Evolutionary conservation across 2,113 vertebrate genomes (phyloP).

Genomic region (Argyrosomus japonicus): DNA sequence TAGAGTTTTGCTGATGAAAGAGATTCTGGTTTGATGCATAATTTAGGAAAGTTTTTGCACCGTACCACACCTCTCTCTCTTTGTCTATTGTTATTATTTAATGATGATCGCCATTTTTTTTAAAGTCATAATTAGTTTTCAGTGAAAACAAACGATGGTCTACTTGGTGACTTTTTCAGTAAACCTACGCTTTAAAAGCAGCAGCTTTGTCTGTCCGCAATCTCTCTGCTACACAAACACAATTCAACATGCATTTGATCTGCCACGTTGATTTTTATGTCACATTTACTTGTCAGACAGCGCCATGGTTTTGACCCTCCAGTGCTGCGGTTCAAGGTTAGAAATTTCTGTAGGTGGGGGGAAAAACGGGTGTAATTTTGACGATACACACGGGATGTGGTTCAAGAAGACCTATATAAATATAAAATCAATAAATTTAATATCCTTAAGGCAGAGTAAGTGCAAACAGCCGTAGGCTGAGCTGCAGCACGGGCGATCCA

Average conservation of each 20-base stretch:
- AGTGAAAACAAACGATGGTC: not conserved
- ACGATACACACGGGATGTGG: not conserved
- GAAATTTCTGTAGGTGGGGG: not conserved
- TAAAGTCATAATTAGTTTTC: not conserved
- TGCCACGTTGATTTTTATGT: not conserved
- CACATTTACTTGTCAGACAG: not conserved
- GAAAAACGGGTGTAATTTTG: not conserved
- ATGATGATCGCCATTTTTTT: not conserved
- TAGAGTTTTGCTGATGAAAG: conserved; percentile 31
- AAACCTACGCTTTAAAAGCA: not conserved
- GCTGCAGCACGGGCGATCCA: not conserved
- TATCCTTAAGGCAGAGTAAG: not conserved
- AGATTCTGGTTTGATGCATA: conserved; percentile 21
- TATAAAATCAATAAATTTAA: not conserved
- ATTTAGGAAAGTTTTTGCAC: conserved; percentile 17
- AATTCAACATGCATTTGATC: not conserved
- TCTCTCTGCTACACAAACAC: not conserved
- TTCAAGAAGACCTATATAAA: not conserved
- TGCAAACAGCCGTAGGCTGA: not conserved
- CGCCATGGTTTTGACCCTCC: not conserved
- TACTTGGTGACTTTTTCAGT: not conserved
- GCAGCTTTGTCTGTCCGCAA: not conserved
- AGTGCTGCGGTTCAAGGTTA: not conserved
- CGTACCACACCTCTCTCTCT: not conserved
- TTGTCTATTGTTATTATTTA: not conserved